Evolutionary conservation across 2,113 vertebrate genomes (phyloP), one percentile per base, ranked within the genome.

Genomic region (Caloenas nicobarica): DNA sequence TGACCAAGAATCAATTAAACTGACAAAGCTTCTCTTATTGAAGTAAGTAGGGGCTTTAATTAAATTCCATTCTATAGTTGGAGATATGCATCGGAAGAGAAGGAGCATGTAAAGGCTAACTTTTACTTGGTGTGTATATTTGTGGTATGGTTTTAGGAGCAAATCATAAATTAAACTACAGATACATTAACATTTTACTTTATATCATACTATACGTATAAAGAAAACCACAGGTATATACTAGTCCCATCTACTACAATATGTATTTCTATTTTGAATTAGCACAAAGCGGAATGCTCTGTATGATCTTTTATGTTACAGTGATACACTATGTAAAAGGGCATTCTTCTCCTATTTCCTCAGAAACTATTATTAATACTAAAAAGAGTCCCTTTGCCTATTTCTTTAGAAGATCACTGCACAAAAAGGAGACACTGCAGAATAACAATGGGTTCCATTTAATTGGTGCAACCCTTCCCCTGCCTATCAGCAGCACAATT

Each of bases 1-100:
- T 97, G 96, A 97, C 97, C 89, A 95, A 97, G 92, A 97, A 97
- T 98, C 97, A 98, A 97, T 98, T 98, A 98, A 97, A 95, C 96
- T 97, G 97, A 97, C 97, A 97, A 97, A 77, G 18, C 64, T 97
- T 94, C 77, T 85, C 64, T 91, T 97, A 96, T 8, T 96, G 96
- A 97, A 97, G 94, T 92, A 97, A 97, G 64, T 82, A 97, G 62
- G 72, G 34, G 13, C 68, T 97, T 97, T 98, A 98, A 98, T 98
- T 98, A 98, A 98, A 98, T 97, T 97, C 80, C 54, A 83, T 96
- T 97, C 85, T 94, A 61, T 81, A 90, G 87, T 77, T 97, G 92
- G 87, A 93, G 78, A 46, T 89, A 95, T 71, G 93, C 57, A 86
- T 66, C 92, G 51, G 85, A 42, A 31, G 31, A 82, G 42, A 89